Base-by-base conservation (phyloP, 2,113 vertebrate species). In the Prietella phreatophila region DNA sequence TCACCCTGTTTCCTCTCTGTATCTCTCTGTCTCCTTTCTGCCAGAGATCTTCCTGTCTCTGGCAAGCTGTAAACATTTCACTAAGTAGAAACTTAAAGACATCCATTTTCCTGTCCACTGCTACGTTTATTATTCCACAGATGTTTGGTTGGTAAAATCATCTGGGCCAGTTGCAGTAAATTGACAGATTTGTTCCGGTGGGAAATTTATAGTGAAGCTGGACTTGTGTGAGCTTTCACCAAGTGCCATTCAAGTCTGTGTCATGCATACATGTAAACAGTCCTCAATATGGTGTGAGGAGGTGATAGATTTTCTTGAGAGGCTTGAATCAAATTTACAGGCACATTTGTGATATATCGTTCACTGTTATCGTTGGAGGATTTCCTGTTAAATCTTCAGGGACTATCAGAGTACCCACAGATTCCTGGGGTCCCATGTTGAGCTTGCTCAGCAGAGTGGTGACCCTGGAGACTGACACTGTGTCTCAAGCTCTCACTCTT, bases 331-430 rank as follows among this genome's bases (percentile, higher is more conserved):
- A 82, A 33, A 14, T 88, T 90, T 87, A 56, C 85, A 53, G 6
- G 65, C 2, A 80, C 17, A 22, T 36, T 81, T 58, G 33, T 69
- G 4, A 30, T 9, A 83, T 63, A 42, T 6, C 17, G 39, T 22
- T 27, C 86, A 47, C 39, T 33, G 22, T 92, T 94, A 94, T 95
- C 91, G 89, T 86, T 10, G 10, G 25, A 85, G 94, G 91, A 94
- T 92, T 88, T 89, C 83, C 90, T 50, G 56, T 61, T 88, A 60
- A 71, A 78, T 89, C 88, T 83, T 5, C 15, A 78, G 75, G 71
- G 84, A 81, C 79, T 89, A 87, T 89, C 76, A 56, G 53, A 73
- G 86, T 83, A 87, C 84, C 86, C 75, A 87, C 56, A 91, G 83
- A 19, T 58, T 69, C 33, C 17, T 75, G 83, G 80, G 87, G 84